phyloP scores from a whole-genome alignment of 1,140 invertebrate genomes.

The Tetragonula clypearis region DNA sequence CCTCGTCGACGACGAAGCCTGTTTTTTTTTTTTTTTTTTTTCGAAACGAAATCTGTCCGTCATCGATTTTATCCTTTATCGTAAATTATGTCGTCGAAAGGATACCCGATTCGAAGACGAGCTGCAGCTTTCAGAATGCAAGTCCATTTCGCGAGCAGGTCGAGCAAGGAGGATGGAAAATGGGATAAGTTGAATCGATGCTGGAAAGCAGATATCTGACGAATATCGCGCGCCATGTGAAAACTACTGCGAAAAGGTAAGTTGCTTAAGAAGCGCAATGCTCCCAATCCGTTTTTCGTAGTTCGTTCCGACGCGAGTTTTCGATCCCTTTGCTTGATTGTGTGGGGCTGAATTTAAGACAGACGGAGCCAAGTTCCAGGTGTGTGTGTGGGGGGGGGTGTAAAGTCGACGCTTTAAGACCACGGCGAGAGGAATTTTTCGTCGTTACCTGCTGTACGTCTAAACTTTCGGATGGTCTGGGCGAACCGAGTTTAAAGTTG shows the following conservation, averaged over 20 bases:
- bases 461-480: slow-evolving; percentile 18
- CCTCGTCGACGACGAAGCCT: background rate
- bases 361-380: slow-evolving; percentile 37
- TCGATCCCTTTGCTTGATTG: slow-evolving; percentile 50
- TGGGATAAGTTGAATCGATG: slow-evolving; percentile 19
- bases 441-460: slow-evolving; percentile 1
- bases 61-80: slow-evolving; percentile 18
- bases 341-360: slow-evolving; percentile 40
- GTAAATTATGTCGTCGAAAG: slow-evolving; percentile 23
- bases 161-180: background rate
- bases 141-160: background rate
- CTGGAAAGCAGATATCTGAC: background rate
- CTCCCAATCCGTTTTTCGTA: background rate
- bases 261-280: slow-evolving; percentile 50
- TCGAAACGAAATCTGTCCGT: slow-evolving; percentile 7
- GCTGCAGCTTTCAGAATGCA: slow-evolving; percentile 11
- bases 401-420: slow-evolving; percentile 21
- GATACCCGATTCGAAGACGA: background rate
- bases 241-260: slow-evolving; percentile 40
- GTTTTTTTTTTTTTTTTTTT: no score
- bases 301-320: slow-evolving; percentile 25
- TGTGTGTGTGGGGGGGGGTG: slow-evolving; percentile 13
- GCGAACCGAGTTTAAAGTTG: slow-evolving; percentile 1
- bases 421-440: slow-evolving; percentile 30
- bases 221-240: slow-evolving; percentile 26